Evolutionary conservation across 2,888 invertebrate species (phyloP).

Genomic region (Drosophila mercatorum): DNA sequence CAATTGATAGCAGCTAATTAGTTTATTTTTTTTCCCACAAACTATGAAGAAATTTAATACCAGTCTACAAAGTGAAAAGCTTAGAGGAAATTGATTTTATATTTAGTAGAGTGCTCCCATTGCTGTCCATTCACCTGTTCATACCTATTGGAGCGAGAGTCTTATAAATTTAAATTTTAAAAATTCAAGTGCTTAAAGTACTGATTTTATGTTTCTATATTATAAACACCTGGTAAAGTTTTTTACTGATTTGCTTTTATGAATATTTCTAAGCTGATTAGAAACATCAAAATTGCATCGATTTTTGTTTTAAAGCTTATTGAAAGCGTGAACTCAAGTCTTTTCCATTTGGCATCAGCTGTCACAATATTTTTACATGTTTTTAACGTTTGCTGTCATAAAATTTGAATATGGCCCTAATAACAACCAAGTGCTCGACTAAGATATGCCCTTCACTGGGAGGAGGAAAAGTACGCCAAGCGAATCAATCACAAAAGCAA

Average conservation of each 20-base stretch:
- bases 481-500: no score
- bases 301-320: neutral
- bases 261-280: constrained; percentile 6
- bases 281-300: constrained; percentile 5
- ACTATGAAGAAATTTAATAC: neutral
- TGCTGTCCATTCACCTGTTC: neutral
- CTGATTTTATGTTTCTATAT: neutral
- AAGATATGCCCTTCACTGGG: neutral
- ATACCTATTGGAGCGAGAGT: neutral
- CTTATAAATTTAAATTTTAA: neutral
- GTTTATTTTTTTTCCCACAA: neutral
- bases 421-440: neutral
- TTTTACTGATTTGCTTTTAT: neutral
- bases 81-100: neutral
- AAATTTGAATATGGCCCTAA: neutral
- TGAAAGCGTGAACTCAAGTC: neutral
- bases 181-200: neutral
- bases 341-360: constrained; percentile 3
- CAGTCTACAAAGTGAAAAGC: neutral
- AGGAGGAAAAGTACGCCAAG: no score
- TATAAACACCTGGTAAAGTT: neutral
- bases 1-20: constrained; percentile 5
- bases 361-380: constrained; percentile 5
- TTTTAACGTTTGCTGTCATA: constrained; percentile 3
- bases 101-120: neutral